Evolutionary conservation across 2,888 invertebrate species (phyloP).

Genomic region (Xestia sexstrigata): DNA sequence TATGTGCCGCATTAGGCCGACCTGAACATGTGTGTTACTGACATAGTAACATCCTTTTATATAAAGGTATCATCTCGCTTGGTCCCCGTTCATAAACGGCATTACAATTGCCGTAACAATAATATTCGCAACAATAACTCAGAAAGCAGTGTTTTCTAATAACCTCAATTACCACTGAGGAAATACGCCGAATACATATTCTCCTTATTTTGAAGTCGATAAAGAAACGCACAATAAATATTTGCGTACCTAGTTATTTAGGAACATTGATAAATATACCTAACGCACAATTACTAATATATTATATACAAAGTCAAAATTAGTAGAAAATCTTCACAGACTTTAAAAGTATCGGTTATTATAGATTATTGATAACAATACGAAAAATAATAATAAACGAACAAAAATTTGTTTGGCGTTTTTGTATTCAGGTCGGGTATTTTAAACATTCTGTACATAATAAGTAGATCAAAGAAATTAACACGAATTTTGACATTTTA

Average conservation of each 20-base stretch:
- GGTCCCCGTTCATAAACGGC: not conserved
- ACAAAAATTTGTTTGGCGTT: not conserved
- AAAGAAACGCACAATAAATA: not conserved
- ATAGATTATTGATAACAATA: too few species aligned
- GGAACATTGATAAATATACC: too few species aligned
- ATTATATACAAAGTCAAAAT: not conserved
- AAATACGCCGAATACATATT: not conserved
- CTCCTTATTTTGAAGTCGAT: not conserved
- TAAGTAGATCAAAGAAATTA: not conserved
- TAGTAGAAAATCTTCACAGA: not conserved
- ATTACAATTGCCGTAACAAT: not conserved
- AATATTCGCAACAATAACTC: not conserved
- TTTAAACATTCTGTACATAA: conserved; percentile 10
- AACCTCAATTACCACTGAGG: not conserved
- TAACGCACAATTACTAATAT: conserved; percentile 20
- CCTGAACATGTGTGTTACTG: not conserved
- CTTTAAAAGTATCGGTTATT: not conserved
- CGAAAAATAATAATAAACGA: too few species aligned
- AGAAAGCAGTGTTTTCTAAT: not conserved
- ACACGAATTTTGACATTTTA: not conserved
- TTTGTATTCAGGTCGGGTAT: conserved; percentile 1
- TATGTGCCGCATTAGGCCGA: not conserved
- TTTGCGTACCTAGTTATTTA: not conserved
- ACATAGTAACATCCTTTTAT: not conserved
- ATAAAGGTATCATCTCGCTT: not conserved